Conservation (phyloP, 2,113 vertebrate genomes). For the Cavia aperea region DNA sequence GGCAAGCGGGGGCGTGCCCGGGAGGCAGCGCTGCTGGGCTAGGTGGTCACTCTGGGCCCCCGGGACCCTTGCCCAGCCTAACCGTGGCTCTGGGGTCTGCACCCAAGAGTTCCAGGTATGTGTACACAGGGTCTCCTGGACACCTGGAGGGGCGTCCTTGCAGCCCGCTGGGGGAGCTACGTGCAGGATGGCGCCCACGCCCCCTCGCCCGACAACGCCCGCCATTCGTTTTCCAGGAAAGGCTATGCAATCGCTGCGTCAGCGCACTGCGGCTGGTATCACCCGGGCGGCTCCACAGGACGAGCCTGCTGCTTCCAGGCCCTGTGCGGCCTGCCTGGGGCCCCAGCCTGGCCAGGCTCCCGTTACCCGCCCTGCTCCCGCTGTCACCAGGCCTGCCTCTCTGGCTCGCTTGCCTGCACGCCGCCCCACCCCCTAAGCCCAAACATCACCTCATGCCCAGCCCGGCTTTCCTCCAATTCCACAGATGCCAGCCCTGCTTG, state of each 20-base stretch:
- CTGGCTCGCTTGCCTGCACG: neutral
- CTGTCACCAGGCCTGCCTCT: neutral
- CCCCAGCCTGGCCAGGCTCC: conserved; percentile 41
- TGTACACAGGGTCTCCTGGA: rapidly evolving
- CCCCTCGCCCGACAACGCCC: neutral
- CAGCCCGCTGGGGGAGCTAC: neutral
- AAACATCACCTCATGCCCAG: conserved; percentile 57
- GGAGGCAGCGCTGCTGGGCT: neutral
- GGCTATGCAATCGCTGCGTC: conserved; percentile 12
- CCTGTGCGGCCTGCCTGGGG: conserved; percentile 29
- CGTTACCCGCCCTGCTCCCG: conserved; percentile 41
- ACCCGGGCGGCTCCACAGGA: neutral
- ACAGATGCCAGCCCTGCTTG: conserved; percentile 75
- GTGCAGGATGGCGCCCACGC: neutral
- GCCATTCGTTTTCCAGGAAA: conserved; percentile 42
- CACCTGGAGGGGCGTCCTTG: rapidly evolving
- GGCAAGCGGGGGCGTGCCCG: neutral
- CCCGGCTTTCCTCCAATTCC: conserved; percentile 75
- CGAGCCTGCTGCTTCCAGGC: conserved; percentile 22
- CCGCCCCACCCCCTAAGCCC: conserved; percentile 2
- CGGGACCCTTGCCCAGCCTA: neutral
- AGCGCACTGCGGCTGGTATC: neutral
- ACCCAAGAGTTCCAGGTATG: rapidly evolving
- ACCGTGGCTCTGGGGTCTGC: too few species aligned
- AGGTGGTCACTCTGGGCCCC: neutral